Conservation (phyloP, 2,888 invertebrate genomes). For the Ashinkailepas kermadecensis region DNA sequence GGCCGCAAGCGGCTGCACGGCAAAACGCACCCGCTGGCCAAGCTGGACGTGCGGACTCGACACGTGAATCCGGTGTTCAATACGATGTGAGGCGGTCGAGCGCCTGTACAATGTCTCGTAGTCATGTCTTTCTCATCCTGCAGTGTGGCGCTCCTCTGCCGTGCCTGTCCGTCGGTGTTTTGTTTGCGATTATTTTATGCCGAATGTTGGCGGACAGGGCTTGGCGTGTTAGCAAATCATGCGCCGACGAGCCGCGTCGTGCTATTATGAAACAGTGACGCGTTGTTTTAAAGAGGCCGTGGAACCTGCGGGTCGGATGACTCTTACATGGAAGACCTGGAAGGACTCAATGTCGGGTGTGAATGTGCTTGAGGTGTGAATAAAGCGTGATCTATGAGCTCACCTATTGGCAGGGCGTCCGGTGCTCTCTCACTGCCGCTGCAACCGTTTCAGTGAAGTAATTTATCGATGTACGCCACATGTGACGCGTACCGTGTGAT, state of each 20-base stretch:
- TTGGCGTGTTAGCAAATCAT: not conserved
- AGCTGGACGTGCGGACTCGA: conserved; percentile 51
- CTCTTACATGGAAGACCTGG: not conserved
- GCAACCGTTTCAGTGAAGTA: too few species aligned
- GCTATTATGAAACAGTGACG: not conserved
- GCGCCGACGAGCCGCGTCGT: not conserved
- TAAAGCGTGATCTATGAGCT: not conserved
- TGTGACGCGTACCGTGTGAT: too few species aligned
- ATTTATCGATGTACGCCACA: too few species aligned
- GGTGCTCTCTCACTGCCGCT: too few species aligned
- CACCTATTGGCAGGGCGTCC: not conserved
- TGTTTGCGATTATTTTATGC: not conserved
- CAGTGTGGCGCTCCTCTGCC: not conserved
- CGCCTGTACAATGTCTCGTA: conserved; percentile 1
- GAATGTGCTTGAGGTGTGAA: not conserved
- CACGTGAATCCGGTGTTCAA: conserved; percentile 26
- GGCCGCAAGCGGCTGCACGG: conserved; percentile 74
- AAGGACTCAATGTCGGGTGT: not conserved
- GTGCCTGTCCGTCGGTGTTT: not conserved
- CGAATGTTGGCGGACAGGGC: not conserved
- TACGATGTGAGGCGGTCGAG: conserved; percentile 24
- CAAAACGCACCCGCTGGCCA: conserved; percentile 82
- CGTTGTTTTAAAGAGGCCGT: not conserved
- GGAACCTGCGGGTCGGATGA: not conserved
- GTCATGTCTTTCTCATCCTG: conserved; percentile 1